phyloP scores from a whole-genome alignment of 2,888 invertebrate species.

The Drosophila meridiana region DNA sequence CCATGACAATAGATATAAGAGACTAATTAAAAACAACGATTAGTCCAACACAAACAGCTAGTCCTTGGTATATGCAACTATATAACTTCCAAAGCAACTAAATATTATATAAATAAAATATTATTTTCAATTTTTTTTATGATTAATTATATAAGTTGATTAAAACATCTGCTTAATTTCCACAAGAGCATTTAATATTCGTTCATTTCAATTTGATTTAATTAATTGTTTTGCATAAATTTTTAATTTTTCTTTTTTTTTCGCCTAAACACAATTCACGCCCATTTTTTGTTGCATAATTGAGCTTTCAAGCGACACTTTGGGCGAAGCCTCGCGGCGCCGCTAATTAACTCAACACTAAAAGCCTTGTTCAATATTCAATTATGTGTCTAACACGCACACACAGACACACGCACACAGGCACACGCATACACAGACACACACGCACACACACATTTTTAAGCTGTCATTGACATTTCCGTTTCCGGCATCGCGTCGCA shows the following conservation, averaged over 20 bases:
- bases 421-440: constrained; percentile 12
- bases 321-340: constrained; percentile 48
- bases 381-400: constrained; percentile 60
- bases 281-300: constrained; percentile 58
- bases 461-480: constrained; percentile 77
- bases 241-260: neutral
- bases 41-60: too few species aligned
- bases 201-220: neutral
- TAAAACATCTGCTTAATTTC: neutral
- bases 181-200: neutral
- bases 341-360: constrained; percentile 78
- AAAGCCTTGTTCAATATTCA: constrained; percentile 80
- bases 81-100: too few species aligned
- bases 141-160: neutral
- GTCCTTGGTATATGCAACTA: too few species aligned
- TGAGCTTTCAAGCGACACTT: constrained; percentile 73
- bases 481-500: constrained; percentile 63
- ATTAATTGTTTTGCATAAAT: neutral
- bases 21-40: too few species aligned
- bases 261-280: constrained; percentile 32
- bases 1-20: too few species aligned
- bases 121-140: too few species aligned
- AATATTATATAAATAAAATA: too few species aligned
- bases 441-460: constrained; percentile 66
- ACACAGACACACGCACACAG: constrained; percentile 11